A percentile compares a stretch with the other conserved stretches of the same genome.
phyloP scores from a whole-genome alignment of 2,797 vertebrate genomes.

The Esox masquinongy region DNA sequence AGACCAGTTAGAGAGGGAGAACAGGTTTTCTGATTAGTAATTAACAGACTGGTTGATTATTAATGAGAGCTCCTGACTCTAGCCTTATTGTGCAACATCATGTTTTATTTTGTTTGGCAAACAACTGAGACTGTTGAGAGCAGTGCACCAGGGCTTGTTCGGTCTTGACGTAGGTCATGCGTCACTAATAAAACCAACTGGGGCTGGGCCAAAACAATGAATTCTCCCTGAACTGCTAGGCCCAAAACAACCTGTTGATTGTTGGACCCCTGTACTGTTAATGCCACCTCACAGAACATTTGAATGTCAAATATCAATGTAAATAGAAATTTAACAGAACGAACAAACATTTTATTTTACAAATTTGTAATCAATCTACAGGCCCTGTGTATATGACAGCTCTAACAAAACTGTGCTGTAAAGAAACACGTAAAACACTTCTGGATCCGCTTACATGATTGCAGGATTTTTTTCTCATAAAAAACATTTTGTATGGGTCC shows the following conservation, averaged over 20 bases:
- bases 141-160: constrained; percentile 34
- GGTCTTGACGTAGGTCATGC: constrained; percentile 51
- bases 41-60: constrained; percentile 64
- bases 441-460: neutral
- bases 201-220: constrained; percentile 30
- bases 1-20: constrained; percentile 21
- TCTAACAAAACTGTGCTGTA: neutral
- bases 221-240: neutral
- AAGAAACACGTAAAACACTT: neutral
- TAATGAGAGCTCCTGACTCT: constrained; percentile 55
- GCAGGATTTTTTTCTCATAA: neutral
- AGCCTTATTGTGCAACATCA: constrained; percentile 54
- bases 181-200: constrained; percentile 52
- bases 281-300: constrained; percentile 4
- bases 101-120: constrained; percentile 61
- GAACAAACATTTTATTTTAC: too few relatives aligned
- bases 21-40: constrained; percentile 39
- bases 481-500: too few relatives aligned
- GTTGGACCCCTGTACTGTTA: constrained; percentile 12
- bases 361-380: too few relatives aligned
- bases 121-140: constrained; percentile 54
- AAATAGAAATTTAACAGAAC: neutral
- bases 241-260: constrained; percentile 47
- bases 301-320: neutral
- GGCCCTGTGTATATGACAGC: neutral